Evolutionary conservation across 2,797 vertebrate species (phyloP).

Genomic region (Selene dorsalis): DNA sequence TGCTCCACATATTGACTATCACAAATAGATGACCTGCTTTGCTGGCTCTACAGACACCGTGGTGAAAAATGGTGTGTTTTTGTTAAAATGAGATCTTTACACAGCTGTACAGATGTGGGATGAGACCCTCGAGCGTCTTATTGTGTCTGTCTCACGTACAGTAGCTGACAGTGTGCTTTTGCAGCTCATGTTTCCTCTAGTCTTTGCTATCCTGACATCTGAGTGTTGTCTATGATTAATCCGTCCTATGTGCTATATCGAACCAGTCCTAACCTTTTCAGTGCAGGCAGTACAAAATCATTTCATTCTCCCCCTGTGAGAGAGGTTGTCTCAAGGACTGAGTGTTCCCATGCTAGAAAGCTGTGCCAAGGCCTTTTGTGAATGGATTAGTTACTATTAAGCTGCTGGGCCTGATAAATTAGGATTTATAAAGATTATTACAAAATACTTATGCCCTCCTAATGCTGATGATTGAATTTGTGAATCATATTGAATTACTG

Average conservation of each 20-base stretch:
- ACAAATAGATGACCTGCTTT: conserved; percentile 52
- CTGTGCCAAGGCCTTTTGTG: conserved; percentile 82
- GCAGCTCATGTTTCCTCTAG: conserved; percentile 45
- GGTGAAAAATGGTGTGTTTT: conserved; percentile 49
- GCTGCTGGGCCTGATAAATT: conserved; percentile 83
- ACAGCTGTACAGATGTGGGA: conserved; percentile 27
- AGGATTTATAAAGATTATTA: conserved; percentile 86
- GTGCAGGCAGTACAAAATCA: conserved; percentile 71
- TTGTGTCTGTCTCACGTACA: conserved; percentile 42
- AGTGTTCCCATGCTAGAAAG: conserved; percentile 78
- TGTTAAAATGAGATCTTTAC: conserved; percentile 41
- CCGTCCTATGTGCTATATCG: conserved; percentile 67
- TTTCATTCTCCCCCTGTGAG: conserved; percentile 71
- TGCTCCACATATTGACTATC: conserved; percentile 57
- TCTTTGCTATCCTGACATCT: conserved; percentile 69
- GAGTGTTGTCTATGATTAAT: conserved; percentile 77
- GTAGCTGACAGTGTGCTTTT: conserved; percentile 53
- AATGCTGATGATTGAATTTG: conserved; percentile 84
- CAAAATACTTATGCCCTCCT: conserved; percentile 84
- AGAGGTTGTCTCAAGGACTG: conserved; percentile 82
- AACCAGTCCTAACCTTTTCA: conserved; percentile 79
- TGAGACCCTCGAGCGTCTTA: conserved; percentile 43
- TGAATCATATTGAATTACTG: conserved; percentile 81
- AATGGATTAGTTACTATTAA: conserved; percentile 85
- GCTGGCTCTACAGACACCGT: conserved; percentile 23